Percentiles rank a stretch among this genome's conserved stretches.
Conservation (phyloP, 1,140 invertebrate species). For the Hydropsyche tenuis region DNA sequence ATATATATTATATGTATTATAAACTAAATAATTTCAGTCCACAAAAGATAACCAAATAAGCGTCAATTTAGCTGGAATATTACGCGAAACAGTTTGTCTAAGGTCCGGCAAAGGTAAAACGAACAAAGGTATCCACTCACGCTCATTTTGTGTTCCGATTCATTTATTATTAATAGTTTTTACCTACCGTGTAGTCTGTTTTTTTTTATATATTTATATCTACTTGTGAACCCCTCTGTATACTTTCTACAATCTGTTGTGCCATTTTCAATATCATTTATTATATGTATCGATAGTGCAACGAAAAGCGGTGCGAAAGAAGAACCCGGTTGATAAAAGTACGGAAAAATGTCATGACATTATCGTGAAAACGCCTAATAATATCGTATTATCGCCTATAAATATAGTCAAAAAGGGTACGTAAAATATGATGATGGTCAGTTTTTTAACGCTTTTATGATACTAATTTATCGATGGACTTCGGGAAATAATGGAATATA, state of each 20-base stretch:
- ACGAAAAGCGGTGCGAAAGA: slow-evolving; percentile 45
- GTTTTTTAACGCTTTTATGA: background rate
- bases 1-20: slow-evolving; percentile 26
- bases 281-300: slow-evolving; percentile 20
- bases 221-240: slow-evolving; percentile 12
- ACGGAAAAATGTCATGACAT: slow-evolving; percentile 26
- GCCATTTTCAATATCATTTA: slow-evolving; percentile 26
- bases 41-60: slow-evolving; percentile 56
- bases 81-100: slow-evolving; percentile 59
- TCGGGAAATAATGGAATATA: slow-evolving; percentile 31
- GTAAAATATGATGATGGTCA: slow-evolving; percentile 44
- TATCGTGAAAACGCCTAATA: slow-evolving; percentile 32
- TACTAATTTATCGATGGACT: background rate
- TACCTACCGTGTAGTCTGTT: background rate
- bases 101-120: slow-evolving; percentile 62
- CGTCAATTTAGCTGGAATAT: slow-evolving; percentile 58
- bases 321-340: slow-evolving; percentile 38
- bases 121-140: slow-evolving; percentile 53
- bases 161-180: slow-evolving; percentile 13
- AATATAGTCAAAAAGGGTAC: slow-evolving; percentile 57
- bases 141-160: slow-evolving; percentile 21
- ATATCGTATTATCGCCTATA: background rate
- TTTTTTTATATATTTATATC: too few species aligned
- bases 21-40: slow-evolving; percentile 50
- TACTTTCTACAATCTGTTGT: slow-evolving; percentile 13